phyloP scores from a whole-genome alignment of 2,888 invertebrate species.

The Drosophila anomalata region DNA sequence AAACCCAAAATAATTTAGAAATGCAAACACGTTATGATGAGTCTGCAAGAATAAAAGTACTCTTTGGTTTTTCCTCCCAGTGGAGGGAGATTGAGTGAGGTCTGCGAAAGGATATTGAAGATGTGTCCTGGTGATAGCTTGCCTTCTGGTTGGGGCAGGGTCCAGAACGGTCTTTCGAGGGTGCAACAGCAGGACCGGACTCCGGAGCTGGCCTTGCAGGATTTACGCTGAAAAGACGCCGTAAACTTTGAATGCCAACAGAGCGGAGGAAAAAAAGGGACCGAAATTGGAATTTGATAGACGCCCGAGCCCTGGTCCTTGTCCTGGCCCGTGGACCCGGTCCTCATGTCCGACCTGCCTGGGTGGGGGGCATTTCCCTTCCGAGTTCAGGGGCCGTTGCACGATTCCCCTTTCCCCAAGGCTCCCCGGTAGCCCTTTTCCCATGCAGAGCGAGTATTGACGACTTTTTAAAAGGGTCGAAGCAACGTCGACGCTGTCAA shows the following conservation, averaged over 20 bases:
- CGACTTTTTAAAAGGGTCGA: constrained; percentile 80
- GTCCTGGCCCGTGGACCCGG: constrained; percentile 32
- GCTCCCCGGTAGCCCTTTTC: constrained; percentile 21
- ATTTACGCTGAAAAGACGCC: constrained; percentile 80
- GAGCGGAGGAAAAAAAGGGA: constrained; percentile 63
- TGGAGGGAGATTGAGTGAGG: neutral
- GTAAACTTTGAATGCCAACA: constrained; percentile 69
- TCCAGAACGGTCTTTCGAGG: constrained; percentile 45
- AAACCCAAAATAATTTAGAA: constrained; percentile 5
- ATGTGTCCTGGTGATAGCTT: constrained; percentile 42
- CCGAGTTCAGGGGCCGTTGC: constrained; percentile 69
- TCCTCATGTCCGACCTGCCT: neutral
- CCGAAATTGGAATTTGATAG: constrained; percentile 80
- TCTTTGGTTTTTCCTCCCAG: neutral
- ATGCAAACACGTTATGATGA: constrained; percentile 33
- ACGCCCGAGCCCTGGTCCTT: constrained; percentile 57
- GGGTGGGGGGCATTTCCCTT: constrained; percentile 1
- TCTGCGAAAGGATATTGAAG: constrained; percentile 50
- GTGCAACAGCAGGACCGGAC: constrained; percentile 29
- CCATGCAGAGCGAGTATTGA: constrained; percentile 63
- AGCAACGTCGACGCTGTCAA: constrained; percentile 54
- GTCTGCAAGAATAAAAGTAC: constrained; percentile 38
- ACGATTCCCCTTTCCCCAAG: constrained; percentile 46
- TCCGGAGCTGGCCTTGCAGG: constrained; percentile 51
- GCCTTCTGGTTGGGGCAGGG: constrained; percentile 22